Conservation (phyloP, 92 coral and sea anemone species). For the Palythoa grandis region DNA sequence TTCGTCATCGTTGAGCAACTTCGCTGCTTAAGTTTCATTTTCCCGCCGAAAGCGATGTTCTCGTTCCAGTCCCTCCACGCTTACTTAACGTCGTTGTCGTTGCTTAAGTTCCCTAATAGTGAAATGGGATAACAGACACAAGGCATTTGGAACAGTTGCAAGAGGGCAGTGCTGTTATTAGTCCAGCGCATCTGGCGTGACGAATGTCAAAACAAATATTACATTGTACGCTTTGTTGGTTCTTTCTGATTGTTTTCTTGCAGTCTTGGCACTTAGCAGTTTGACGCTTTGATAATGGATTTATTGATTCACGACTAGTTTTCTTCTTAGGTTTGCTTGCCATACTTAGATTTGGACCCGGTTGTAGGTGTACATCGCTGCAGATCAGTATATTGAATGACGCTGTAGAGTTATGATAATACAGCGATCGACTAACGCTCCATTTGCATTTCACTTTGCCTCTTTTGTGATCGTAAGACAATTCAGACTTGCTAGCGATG, state of each 20-base stretch:
- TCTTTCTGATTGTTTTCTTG: constrained; percentile 27
- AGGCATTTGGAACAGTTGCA: constrained; percentile 39
- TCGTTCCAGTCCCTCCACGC: too few species aligned
- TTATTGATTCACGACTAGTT: too few species aligned
- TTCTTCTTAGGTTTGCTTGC: background rate
- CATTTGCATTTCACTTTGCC: too few species aligned
- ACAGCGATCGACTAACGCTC: too few species aligned
- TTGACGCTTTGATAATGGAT: constrained; percentile 12
- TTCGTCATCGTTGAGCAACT: too few species aligned
- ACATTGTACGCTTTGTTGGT: too few species aligned
- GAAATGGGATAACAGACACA: constrained; percentile 48
- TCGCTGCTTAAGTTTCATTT: too few species aligned
- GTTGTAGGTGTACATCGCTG: constrained; percentile 24
- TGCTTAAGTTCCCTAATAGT: background rate
- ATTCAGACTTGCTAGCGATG: constrained; percentile 31
- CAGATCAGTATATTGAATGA: background rate
- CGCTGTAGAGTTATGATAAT: too few species aligned
- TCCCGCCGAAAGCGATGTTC: constrained; percentile 63
- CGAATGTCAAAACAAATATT: too few species aligned
- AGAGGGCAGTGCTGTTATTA: constrained; percentile 28
- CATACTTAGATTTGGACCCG: constrained; percentile 32
- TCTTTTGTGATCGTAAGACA: constrained; percentile 4
- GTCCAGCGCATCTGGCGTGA: constrained; percentile 48
- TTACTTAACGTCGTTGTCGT: too few species aligned
- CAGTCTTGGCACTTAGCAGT: constrained; percentile 40